These are phyloP conservation scores for Zaprionus obscuricornis DNA, from an alignment of 2,888 invertebrate species.

Conservation along the genomic window DNA sequence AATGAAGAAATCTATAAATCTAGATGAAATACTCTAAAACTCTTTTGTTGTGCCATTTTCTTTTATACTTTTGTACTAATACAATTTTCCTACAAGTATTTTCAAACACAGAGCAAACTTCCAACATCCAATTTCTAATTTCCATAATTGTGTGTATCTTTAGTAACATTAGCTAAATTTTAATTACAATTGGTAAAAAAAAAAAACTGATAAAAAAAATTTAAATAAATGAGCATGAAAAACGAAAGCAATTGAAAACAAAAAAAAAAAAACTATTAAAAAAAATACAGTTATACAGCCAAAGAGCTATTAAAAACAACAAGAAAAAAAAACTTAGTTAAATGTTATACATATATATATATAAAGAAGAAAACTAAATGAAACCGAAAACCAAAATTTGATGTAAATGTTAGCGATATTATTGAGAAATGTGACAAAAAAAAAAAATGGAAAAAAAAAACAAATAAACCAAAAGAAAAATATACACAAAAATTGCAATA, in stretches of 20 bases:
- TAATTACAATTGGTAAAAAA: conserved; percentile 47
- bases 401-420: conserved; percentile 82
- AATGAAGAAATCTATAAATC: conserved; percentile 17
- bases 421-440: conserved; percentile 75
- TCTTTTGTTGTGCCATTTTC: conserved; percentile 48
- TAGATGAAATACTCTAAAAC: conserved; percentile 14
- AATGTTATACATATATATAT: conserved; percentile 77
- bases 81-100: conserved; percentile 34
- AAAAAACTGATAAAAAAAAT: conserved; percentile 32
- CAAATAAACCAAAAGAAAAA: conserved; percentile 66
- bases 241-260: conserved; percentile 61
- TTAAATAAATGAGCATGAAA: conserved; percentile 37
- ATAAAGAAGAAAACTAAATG: conserved; percentile 35
- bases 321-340: conserved; percentile 71
- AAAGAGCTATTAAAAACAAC: conserved; percentile 59
- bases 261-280: conserved; percentile 51
- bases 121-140: conserved; percentile 38
- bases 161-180: conserved; percentile 59
- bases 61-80: conserved; percentile 74
- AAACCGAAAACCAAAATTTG: conserved; percentile 60
- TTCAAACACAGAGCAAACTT: conserved; percentile 17
- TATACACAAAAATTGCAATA: conserved; percentile 63
- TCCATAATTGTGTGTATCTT: conserved; percentile 33
- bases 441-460: conserved; percentile 28
- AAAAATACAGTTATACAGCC: conserved; percentile 59